These are phyloP conservation scores for Euwallacea similis DNA, from an alignment of 1,140 invertebrate genomes.

Conservation along the genomic window DNA sequence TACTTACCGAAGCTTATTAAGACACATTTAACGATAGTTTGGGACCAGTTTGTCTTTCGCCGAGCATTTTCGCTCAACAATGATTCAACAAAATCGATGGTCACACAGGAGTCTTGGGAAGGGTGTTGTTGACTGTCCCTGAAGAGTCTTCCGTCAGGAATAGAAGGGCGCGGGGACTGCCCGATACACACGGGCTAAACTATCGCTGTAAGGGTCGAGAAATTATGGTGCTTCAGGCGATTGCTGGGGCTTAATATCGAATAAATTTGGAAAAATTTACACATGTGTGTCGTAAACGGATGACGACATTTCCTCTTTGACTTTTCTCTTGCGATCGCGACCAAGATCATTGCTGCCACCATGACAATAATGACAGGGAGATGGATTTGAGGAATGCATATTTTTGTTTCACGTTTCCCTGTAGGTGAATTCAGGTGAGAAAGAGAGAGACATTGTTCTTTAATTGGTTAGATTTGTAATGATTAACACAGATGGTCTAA, in stretches of 20 bases:
- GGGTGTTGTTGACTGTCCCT: constrained; percentile 42
- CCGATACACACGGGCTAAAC: constrained; percentile 19
- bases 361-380: not conserved
- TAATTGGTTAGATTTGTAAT: too few relatives aligned
- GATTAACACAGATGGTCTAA: too few relatives aligned
- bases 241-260: constrained; percentile 33
- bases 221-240: constrained; percentile 35
- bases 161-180: not conserved
- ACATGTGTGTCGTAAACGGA: constrained; percentile 48
- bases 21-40: constrained; percentile 47
- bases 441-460: too few relatives aligned
- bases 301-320: constrained; percentile 50
- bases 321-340: constrained; percentile 36
- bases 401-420: too few relatives aligned
- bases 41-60: constrained; percentile 39
- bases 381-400: too few relatives aligned
- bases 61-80: constrained; percentile 34
- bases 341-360: constrained; percentile 39
- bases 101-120: constrained; percentile 13
- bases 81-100: constrained; percentile 46
- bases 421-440: too few relatives aligned
- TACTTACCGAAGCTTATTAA: constrained; percentile 46
- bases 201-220: constrained; percentile 25
- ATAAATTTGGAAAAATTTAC: constrained; percentile 48
- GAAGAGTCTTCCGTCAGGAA: not conserved